Conservation (phyloP, 2,113 vertebrate genomes). For the Zosterops borbonicus region DNA sequence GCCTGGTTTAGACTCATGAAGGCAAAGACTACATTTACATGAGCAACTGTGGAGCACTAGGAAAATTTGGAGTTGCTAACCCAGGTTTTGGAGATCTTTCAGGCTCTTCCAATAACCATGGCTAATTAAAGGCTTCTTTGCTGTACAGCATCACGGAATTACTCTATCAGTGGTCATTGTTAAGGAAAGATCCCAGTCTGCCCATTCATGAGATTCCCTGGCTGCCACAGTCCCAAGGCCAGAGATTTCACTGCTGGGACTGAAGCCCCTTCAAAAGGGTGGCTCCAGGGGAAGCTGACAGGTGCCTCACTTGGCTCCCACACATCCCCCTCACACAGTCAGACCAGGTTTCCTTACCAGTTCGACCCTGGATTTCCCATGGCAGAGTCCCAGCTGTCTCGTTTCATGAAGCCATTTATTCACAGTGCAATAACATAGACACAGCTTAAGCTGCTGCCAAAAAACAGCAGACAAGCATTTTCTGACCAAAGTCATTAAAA, state of each 20-base stretch:
- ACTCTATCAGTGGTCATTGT: neutral
- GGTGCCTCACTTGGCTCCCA: neutral
- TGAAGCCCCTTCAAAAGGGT: neutral
- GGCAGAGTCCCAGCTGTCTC: neutral
- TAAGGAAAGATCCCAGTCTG: neutral
- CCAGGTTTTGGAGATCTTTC: neutral
- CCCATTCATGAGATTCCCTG: neutral
- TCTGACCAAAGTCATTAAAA: neutral
- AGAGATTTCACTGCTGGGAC: neutral
- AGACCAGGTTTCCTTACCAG: neutral
- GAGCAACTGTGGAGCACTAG: neutral
- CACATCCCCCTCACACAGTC: too few species aligned
- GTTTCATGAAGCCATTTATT: neutral
- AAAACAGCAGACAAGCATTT: neutral
- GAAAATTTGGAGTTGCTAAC: neutral
- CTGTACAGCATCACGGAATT: neutral
- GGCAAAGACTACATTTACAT: neutral
- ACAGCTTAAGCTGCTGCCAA: neutral
- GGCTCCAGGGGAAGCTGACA: neutral
- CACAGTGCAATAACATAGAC: neutral
- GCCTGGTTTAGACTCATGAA: neutral
- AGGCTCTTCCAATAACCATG: neutral
- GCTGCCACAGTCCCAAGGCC: neutral
- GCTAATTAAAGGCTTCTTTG: neutral
- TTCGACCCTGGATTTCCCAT: accelerated